Percentiles rank a stretch among this genome's conserved stretches.
Evolutionary conservation across 2,797 vertebrate species (phyloP).

Genomic region (Oreortyx pictus): DNA sequence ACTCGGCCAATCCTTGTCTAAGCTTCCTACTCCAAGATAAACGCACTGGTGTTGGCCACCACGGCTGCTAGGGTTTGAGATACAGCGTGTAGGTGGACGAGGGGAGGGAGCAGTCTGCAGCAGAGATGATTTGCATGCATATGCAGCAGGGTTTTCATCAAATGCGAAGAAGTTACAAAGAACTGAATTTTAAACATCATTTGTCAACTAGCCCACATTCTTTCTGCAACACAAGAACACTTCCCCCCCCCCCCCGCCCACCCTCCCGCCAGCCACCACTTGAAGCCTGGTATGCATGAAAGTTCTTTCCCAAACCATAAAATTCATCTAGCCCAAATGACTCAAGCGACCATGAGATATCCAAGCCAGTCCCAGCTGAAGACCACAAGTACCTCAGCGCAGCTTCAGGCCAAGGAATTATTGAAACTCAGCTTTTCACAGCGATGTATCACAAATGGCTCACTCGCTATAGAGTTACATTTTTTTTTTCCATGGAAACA

Average conservation of each 20-base stretch:
- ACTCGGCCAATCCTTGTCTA: background rate
- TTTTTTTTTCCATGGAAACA: background rate
- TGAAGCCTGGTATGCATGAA: background rate
- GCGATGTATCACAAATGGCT: background rate
- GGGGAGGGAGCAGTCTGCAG: background rate
- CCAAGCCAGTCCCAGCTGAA: background rate
- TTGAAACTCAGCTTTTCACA: background rate
- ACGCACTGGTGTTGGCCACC: rapidly evolving
- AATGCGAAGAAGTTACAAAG: background rate
- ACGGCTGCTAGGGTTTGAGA: background rate
- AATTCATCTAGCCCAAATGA: background rate
- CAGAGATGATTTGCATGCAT: rapidly evolving
- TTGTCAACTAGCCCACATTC: background rate
- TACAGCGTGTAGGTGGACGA: background rate
- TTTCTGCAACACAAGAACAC: background rate
- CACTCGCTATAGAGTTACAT: background rate
- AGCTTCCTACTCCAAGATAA: background rate
- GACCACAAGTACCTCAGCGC: background rate
- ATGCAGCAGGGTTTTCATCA: background rate
- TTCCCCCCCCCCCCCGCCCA: background rate
- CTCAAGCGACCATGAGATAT: background rate
- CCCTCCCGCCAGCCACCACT: background rate
- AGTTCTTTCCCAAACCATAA: background rate
- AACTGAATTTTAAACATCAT: background rate
- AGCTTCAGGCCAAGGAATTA: background rate